Evolutionary conservation across 2,797 vertebrate species (phyloP).

Genomic region (Anniella stebbinsi): DNA sequence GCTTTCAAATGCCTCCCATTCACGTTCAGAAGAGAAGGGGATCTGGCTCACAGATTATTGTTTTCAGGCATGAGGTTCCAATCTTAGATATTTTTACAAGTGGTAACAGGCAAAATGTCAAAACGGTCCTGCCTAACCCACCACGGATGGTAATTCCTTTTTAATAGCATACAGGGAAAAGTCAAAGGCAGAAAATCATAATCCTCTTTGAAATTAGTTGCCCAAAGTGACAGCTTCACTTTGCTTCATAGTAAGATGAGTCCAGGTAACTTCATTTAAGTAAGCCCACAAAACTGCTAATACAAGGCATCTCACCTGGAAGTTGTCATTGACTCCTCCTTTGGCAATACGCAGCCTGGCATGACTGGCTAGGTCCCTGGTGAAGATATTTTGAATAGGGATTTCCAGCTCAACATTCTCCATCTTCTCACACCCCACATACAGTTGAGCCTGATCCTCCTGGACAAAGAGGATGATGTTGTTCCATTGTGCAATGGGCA

Average conservation of each 20-base stretch:
- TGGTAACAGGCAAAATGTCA: neutral
- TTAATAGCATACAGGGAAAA: neutral
- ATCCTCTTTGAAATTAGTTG: neutral
- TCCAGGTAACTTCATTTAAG: neutral
- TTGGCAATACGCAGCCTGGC: constrained; percentile 91
- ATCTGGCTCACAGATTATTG: neutral
- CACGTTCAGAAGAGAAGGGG: neutral
- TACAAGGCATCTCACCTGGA: constrained; percentile 86
- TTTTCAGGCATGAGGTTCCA: no score
- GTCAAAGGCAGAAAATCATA: neutral
- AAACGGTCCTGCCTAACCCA: no score
- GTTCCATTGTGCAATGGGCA: constrained; percentile 94
- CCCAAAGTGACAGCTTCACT: neutral
- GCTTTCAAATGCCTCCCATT: neutral
- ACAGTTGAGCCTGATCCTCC: constrained; percentile 93
- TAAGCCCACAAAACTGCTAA: neutral
- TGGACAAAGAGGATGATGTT: constrained; percentile 97
- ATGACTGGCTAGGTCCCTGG: constrained; percentile 85
- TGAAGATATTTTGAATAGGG: constrained; percentile 91
- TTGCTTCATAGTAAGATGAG: neutral
- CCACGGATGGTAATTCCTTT: neutral
- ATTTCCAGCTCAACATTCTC: constrained; percentile 90
- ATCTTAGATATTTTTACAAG: neutral
- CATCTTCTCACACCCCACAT: constrained; percentile 94
- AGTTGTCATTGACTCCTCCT: constrained; percentile 90